A percentile compares a stretch with the other conserved stretches of the same genome.
These are phyloP conservation scores for Microctenopoma stevenorrisi DNA, from an alignment of 2,797 vertebrate genomes.

Conservation along the genomic window DNA sequence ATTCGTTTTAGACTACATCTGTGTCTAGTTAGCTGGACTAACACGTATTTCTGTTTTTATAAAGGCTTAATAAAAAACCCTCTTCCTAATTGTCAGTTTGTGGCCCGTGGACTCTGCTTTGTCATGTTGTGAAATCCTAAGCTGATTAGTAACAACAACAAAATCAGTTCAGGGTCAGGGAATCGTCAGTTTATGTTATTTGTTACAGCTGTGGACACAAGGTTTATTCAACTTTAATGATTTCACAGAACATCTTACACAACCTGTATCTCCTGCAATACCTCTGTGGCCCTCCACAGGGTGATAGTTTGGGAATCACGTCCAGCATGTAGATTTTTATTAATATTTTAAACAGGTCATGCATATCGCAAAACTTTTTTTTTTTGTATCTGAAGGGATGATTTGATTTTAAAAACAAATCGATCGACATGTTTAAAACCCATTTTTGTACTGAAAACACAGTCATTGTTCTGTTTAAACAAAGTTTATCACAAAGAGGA, in stretches of 20 bases:
- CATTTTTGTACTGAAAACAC: slow-evolving; percentile 10
- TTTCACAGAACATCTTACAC: not conserved
- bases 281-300: not conserved
- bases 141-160: not conserved
- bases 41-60: too few relatives aligned
- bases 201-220: not conserved
- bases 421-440: not conserved
- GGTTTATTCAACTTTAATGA: not conserved
- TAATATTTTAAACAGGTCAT: not conserved
- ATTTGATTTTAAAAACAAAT: not conserved
- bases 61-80: too few relatives aligned
- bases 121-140: too few relatives aligned
- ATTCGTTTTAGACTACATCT: too few relatives aligned
- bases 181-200: not conserved
- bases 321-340: slow-evolving; percentile 18
- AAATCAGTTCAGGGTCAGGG: not conserved
- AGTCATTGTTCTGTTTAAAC: slow-evolving; percentile 9
- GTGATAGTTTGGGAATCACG: slow-evolving; percentile 44
- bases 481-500: not conserved
- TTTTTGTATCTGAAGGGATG: slow-evolving; percentile 2
- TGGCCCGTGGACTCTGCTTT: too few relatives aligned
- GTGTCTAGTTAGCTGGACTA: too few relatives aligned
- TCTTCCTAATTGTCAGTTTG: too few relatives aligned
- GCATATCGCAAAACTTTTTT: too few relatives aligned
- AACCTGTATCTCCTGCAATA: not conserved